These are phyloP conservation scores for Percina caprodes DNA, from an alignment of 2,113 vertebrate genomes.

Conservation along the genomic window DNA sequence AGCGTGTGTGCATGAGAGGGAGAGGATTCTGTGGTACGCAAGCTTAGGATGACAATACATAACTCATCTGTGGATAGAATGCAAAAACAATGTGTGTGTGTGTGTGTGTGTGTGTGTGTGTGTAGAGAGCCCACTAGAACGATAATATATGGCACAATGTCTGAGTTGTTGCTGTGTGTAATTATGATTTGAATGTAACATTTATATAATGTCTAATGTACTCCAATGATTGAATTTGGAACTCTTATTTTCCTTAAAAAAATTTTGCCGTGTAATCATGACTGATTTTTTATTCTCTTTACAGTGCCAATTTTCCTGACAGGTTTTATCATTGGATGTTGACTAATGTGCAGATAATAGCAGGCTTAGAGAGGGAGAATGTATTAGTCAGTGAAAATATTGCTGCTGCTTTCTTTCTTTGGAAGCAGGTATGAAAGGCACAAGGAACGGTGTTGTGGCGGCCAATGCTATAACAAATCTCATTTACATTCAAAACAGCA, in stretches of 20 bases:
- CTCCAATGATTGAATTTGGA: background rate
- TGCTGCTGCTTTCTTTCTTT: constrained; percentile 33
- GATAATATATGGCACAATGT: background rate
- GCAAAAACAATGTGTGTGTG: background rate
- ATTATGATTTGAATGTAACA: background rate
- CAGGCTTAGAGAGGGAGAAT: constrained; percentile 11
- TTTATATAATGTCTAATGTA: background rate
- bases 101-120: background rate
- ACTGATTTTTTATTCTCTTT: background rate
- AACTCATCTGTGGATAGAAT: constrained; percentile 47
- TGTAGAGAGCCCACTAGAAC: background rate
- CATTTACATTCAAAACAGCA: constrained; percentile 79
- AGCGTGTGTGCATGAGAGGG: constrained; percentile 24
- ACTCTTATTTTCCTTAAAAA: background rate
- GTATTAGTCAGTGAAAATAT: constrained; percentile 43
- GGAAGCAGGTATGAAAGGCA: constrained; percentile 37
- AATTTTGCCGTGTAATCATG: background rate
- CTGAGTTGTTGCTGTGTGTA: background rate
- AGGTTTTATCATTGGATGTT: background rate
- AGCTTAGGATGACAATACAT: constrained; percentile 48
- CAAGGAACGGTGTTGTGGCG: constrained; percentile 12
- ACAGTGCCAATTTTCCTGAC: background rate
- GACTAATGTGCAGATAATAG: background rate
- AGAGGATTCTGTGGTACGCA: constrained; percentile 40
- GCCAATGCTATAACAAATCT: constrained; percentile 44